Evolutionary conservation across 2,888 invertebrate species (phyloP).

Genomic region (Chloromyia formosa): DNA sequence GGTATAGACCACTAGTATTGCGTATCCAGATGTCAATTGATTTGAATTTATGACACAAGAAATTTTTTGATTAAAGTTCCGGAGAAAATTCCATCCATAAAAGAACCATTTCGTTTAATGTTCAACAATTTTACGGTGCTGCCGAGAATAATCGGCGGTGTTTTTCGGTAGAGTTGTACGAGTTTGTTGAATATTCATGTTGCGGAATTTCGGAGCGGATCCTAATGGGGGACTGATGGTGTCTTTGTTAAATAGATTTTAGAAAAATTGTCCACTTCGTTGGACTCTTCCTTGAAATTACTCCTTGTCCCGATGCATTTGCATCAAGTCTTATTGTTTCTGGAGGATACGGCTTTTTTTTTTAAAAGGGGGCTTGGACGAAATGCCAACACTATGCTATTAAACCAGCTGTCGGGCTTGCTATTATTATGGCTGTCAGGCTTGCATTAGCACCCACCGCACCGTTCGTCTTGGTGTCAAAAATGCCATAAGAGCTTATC

Average conservation of each 20-base stretch:
- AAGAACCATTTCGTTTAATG: conserved; percentile 39
- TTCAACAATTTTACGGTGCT: conserved; percentile 43
- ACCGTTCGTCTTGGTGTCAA: no score
- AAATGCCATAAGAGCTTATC: no score
- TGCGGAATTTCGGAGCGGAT: background rate
- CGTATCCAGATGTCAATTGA: conserved; percentile 36
- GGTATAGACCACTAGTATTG: background rate
- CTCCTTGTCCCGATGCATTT: no score
- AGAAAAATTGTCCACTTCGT: no score
- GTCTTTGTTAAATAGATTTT: background rate
- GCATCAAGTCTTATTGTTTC: no score
- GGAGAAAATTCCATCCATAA: conserved; percentile 34
- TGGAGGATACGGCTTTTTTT: no score
- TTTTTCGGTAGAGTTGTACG: background rate
- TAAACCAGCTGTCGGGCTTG: no score
- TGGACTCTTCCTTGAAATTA: no score
- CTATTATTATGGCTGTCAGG: no score
- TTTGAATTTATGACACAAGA: conserved; percentile 42
- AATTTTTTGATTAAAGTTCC: conserved; percentile 40
- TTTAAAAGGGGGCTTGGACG: no score
- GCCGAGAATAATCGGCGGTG: conserved; percentile 21
- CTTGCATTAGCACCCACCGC: no score
- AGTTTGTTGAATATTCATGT: conserved; percentile 33
- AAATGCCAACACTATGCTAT: no score
- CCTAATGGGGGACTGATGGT: background rate